A percentile compares a stretch with the other conserved stretches of the same genome.
These are phyloP conservation scores for Campopleginae sp. DNA, from an alignment of 2,888 invertebrate species.

Conservation along the genomic window DNA sequence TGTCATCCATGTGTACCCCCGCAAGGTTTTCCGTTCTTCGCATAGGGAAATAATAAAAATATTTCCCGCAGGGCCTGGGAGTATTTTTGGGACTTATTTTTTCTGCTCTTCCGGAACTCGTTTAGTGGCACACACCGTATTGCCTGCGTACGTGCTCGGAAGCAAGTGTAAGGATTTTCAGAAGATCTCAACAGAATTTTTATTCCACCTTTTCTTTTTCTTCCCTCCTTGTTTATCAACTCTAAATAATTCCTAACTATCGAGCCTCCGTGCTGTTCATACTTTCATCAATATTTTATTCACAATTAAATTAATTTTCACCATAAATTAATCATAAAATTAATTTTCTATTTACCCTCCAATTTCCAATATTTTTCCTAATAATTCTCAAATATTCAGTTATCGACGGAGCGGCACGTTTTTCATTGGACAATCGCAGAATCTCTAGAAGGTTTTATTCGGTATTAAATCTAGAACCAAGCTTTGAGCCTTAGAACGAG, in stretches of 20 bases:
- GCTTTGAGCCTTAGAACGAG: constrained; percentile 50
- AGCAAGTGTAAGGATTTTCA: constrained; percentile 38
- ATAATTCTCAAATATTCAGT: not conserved
- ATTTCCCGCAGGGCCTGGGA: constrained; percentile 1
- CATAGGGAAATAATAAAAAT: not conserved
- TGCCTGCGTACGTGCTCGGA: constrained; percentile 53
- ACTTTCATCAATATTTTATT: constrained; percentile 32
- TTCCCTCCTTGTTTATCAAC: not conserved
- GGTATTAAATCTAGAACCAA: constrained; percentile 11
- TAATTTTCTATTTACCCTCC: no score
- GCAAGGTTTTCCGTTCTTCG: not conserved
- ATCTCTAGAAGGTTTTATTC: not conserved
- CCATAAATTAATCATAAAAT: no score
- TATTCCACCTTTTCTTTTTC: constrained; percentile 10
- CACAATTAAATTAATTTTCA: constrained; percentile 3
- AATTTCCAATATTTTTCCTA: not conserved
- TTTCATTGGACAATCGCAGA: constrained; percentile 27
- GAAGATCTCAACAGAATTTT: constrained; percentile 14
- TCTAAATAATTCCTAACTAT: not conserved
- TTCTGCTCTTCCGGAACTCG: constrained; percentile 44
- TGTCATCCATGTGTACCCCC: constrained; percentile 10
- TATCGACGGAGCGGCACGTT: not conserved
- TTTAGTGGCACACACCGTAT: constrained; percentile 29
- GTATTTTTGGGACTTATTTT: constrained; percentile 32
- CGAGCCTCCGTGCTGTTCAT: not conserved